phyloP scores from a whole-genome alignment of 2,888 invertebrate species.

The Bombyx huttoni region DNA sequence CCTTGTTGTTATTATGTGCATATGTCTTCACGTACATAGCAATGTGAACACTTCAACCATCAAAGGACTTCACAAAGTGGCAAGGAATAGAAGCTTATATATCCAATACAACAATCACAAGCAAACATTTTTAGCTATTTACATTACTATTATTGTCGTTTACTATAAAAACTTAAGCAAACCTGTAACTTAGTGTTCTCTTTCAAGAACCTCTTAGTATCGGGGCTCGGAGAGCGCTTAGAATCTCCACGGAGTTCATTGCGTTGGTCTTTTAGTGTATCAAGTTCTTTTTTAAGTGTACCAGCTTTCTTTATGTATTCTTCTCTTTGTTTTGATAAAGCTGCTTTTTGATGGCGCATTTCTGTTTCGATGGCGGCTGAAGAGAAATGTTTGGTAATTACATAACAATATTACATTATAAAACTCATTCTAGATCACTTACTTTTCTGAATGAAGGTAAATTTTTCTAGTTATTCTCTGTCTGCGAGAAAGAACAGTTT shows the following conservation, averaged over 20 bases:
- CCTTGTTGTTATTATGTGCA: no score
- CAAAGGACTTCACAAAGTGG: no score
- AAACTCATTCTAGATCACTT: neutral
- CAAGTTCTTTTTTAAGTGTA: slow-evolving; percentile 82
- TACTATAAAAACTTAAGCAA: slow-evolving; percentile 21
- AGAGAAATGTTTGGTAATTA: slow-evolving; percentile 13
- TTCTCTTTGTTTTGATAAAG: slow-evolving; percentile 83
- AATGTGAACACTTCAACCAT: no score
- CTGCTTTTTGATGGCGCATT: slow-evolving; percentile 86
- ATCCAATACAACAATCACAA: slow-evolving; percentile 2
- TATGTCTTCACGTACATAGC: no score
- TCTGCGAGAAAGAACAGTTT: no score
- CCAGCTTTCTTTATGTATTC: slow-evolving; percentile 84
- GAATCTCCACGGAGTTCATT: slow-evolving; percentile 80
- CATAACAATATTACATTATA: neutral
- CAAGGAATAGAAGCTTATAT: no score
- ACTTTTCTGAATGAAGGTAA: neutral
- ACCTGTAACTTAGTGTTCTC: slow-evolving; percentile 91
- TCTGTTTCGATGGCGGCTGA: slow-evolving; percentile 82
- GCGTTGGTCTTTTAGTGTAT: slow-evolving; percentile 83
- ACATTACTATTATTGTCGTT: neutral
- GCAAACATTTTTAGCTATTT: slow-evolving; percentile 13
- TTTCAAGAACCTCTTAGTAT: slow-evolving; percentile 83
- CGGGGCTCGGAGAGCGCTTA: slow-evolving; percentile 80
- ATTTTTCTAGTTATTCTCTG: no score